Percentiles rank a stretch among this genome's conserved stretches.
Evolutionary conservation across 2,797 vertebrate genomes (phyloP).

Genomic region (Sciurus carolinensis): DNA sequence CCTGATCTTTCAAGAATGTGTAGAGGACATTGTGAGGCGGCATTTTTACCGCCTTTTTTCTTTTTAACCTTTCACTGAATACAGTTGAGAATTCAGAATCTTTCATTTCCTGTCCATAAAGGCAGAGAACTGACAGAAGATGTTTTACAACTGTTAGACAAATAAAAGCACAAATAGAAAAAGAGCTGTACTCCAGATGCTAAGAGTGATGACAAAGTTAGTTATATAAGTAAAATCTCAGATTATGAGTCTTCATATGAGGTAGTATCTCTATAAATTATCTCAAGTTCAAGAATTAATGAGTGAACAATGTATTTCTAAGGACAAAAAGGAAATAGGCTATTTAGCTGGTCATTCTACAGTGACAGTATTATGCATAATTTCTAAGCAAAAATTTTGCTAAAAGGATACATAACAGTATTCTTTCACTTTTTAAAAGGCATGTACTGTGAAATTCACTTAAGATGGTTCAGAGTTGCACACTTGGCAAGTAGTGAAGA

Average conservation of each 20-base stretch:
- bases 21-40: neutral
- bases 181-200: neutral
- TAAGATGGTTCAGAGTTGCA: neutral
- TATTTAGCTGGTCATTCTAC: neutral
- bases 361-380: neutral
- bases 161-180: neutral
- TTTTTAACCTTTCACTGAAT: constrained; percentile 12
- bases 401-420: neutral
- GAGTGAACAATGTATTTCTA: neutral
- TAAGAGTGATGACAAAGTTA: neutral
- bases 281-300: neutral
- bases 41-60: constrained; percentile 5
- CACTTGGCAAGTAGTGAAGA: neutral
- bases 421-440: constrained; percentile 38
- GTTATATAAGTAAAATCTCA: neutral
- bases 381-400: constrained; percentile 28
- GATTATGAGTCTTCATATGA: neutral
- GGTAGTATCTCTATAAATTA: neutral
- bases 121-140: neutral
- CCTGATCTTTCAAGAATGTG: neutral
- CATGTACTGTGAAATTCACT: neutral
- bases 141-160: neutral
- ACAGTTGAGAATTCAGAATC: neutral
- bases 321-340: neutral
- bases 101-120: constrained; percentile 40